These are phyloP conservation scores for Amphibalanus amphitrite DNA, from an alignment of 1,140 invertebrate species.

Conservation along the genomic window DNA sequence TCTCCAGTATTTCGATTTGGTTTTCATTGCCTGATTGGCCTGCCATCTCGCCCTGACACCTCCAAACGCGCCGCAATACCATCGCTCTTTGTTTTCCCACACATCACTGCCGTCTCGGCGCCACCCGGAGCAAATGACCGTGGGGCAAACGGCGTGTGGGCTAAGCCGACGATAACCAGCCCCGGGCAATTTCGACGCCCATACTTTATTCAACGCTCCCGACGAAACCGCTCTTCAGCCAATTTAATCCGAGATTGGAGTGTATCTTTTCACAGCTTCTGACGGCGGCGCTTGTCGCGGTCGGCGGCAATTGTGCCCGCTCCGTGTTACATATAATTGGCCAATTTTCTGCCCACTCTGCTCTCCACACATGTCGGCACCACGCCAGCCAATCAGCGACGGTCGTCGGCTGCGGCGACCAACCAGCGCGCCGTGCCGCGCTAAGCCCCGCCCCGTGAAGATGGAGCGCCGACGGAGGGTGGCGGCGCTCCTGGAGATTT, in stretches of 20 bases:
- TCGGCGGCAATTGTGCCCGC: neutral
- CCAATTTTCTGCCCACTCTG: neutral
- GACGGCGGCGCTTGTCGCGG: neutral
- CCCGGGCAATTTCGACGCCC: neutral
- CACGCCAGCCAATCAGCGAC: neutral
- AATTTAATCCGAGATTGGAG: constrained; percentile 1
- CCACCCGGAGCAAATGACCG: neutral
- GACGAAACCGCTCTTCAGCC: neutral
- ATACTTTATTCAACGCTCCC: neutral
- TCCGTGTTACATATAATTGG: neutral
- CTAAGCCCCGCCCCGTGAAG: neutral
- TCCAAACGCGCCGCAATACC: too few species aligned
- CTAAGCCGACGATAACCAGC: neutral
- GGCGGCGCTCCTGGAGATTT: neutral
- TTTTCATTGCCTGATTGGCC: too few species aligned
- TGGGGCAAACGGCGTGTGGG: neutral
- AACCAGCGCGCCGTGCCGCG: neutral
- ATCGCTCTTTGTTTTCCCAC: too few species aligned
- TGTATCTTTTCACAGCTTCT: neutral
- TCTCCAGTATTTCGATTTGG: too few species aligned
- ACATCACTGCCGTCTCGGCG: too few species aligned
- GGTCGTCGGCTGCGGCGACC: too few species aligned
- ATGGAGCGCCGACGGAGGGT: neutral
- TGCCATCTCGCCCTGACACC: too few species aligned
- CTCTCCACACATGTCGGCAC: neutral